Evolutionary conservation across 2,113 vertebrate genomes (phyloP).

Genomic region (Eonycteris spelaea): DNA sequence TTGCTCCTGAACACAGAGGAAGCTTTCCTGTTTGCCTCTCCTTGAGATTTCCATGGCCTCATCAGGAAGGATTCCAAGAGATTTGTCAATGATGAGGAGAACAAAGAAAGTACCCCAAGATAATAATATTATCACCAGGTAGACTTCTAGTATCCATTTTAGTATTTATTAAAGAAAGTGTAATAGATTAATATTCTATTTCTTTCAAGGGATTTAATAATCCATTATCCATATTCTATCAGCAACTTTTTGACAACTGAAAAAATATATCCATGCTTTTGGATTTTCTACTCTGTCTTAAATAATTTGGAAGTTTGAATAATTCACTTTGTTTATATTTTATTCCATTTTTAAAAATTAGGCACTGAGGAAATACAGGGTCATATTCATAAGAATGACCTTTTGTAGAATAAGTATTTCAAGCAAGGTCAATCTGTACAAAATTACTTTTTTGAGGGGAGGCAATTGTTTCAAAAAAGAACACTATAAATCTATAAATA

Average conservation of each 20-base stretch:
- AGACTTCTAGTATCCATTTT: background rate
- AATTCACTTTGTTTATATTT: background rate
- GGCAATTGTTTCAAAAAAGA: background rate
- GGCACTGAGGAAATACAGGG: background rate
- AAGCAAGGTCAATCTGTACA: background rate
- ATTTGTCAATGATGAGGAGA: background rate
- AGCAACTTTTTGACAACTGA: background rate
- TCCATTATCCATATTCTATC: background rate
- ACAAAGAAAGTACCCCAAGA: background rate
- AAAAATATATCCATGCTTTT: background rate
- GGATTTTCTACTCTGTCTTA: background rate
- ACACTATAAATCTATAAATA: background rate
- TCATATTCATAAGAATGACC: background rate
- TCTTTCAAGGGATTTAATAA: slow-evolving; percentile 2
- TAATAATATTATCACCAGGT: background rate
- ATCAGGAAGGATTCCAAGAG: background rate
- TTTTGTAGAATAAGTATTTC: background rate
- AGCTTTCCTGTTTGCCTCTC: background rate
- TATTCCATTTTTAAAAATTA: background rate
- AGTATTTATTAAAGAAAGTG: background rate
- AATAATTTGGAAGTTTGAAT: background rate
- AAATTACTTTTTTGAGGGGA: background rate
- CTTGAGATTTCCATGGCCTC: background rate
- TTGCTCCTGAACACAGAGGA: background rate
- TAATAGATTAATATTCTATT: background rate